These are phyloP conservation scores for Luperina nickerlii DNA, from an alignment of 2,888 invertebrate genomes.

Conservation along the genomic window DNA sequence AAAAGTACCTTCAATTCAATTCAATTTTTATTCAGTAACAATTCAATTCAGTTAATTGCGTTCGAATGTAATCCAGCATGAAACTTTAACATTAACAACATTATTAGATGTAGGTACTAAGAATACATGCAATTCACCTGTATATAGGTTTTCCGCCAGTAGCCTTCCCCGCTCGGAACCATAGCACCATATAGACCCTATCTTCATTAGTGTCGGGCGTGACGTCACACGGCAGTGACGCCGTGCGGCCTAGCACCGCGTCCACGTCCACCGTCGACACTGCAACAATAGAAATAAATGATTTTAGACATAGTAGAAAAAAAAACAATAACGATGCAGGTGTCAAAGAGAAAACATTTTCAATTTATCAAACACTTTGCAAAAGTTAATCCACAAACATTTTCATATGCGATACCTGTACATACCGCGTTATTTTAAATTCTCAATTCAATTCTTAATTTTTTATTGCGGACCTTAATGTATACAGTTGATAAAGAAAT, in stretches of 20 bases:
- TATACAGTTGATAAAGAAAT: too few relatives aligned
- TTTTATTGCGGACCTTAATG: too few relatives aligned
- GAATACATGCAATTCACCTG: slow-evolving; percentile 87
- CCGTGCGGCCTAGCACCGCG: slow-evolving; percentile 95
- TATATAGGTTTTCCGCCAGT: slow-evolving; percentile 96
- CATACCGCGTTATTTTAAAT: too few relatives aligned
- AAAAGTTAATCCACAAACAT: not conserved
- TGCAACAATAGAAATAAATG: slow-evolving; percentile 70
- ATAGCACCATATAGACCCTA: slow-evolving; percentile 97
- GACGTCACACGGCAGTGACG: slow-evolving; percentile 97
- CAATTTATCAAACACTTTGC: not conserved
- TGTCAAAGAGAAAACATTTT: not conserved
- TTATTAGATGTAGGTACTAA: too few relatives aligned
- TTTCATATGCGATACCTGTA: not conserved
- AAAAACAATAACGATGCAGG: too few relatives aligned
- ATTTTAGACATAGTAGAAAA: not conserved
- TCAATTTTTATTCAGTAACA: too few relatives aligned
- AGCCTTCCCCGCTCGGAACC: slow-evolving; percentile 94
- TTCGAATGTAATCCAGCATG: too few relatives aligned
- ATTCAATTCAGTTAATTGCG: too few relatives aligned
- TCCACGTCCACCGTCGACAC: slow-evolving; percentile 92
- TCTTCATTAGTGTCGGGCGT: slow-evolving; percentile 95
- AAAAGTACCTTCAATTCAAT: too few relatives aligned
- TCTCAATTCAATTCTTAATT: too few relatives aligned
- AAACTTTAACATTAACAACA: too few relatives aligned